These are phyloP conservation scores for Oceanodroma tethys DNA, from an alignment of 2,113 vertebrate species.

Conservation along the genomic window DNA sequence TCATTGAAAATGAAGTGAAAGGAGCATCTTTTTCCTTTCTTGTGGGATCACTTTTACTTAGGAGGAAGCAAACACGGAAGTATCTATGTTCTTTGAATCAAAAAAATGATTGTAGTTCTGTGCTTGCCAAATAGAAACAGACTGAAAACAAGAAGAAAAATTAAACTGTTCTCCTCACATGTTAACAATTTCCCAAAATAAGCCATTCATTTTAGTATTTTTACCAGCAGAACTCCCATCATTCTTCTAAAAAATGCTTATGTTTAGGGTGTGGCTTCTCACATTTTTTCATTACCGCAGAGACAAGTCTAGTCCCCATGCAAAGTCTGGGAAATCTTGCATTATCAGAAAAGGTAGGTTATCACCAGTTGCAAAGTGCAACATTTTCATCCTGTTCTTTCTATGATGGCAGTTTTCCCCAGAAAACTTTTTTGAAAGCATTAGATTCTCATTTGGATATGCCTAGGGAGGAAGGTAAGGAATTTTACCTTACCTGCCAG, in stretches of 20 bases:
- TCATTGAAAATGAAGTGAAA: neutral
- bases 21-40: neutral
- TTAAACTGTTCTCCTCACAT: neutral
- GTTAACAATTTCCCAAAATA: neutral
- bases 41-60: neutral
- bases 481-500: neutral
- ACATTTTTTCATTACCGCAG: neutral
- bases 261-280: neutral
- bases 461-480: neutral
- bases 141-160: neutral
- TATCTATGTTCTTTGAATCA: neutral
- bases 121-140: slow-evolving; percentile 6
- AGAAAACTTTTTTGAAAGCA: neutral
- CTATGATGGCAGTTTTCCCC: neutral
- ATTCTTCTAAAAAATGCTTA: neutral
- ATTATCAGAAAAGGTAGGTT: neutral
- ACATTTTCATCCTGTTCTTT: neutral
- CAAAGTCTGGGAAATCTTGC: neutral
- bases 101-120: neutral
- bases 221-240: neutral
- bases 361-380: neutral
- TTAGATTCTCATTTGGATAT: neutral
- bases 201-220: neutral
- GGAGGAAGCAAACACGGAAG: neutral
- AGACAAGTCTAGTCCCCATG: neutral